These are phyloP conservation scores for Pseudotriccus pelzelni DNA, from an alignment of 2,797 vertebrate species.

Conservation along the genomic window DNA sequence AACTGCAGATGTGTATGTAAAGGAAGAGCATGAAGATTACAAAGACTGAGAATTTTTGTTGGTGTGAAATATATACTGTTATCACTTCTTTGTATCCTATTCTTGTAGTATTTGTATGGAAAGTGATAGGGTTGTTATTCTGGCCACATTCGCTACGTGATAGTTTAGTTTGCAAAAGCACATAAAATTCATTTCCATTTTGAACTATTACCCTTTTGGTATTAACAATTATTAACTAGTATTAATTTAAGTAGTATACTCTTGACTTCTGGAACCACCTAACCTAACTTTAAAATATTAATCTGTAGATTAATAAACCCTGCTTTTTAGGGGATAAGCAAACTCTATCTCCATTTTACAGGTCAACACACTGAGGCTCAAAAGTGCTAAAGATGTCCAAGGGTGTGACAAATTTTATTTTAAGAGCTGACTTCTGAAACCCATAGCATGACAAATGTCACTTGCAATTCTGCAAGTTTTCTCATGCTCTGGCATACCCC, in stretches of 20 bases:
- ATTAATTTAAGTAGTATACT: neutral
- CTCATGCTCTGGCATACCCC: neutral
- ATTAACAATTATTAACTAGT: neutral
- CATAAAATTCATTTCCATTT: neutral
- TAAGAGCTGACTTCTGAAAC: neutral
- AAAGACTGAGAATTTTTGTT: neutral
- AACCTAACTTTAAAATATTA: neutral
- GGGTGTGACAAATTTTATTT: rapidly evolving
- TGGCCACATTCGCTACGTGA: rapidly evolving
- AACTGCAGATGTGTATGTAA: neutral
- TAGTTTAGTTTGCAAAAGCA: neutral
- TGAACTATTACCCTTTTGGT: neutral
- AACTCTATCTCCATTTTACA: neutral
- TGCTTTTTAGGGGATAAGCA: neutral
- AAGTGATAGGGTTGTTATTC: neutral
- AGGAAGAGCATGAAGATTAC: neutral
- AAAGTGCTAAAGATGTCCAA: neutral
- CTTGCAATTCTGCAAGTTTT: neutral
- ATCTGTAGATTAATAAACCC: neutral
- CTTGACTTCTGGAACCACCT: neutral
- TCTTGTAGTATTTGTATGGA: neutral
- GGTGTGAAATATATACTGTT: no score
- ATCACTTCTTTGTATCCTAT: neutral
- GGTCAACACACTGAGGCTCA: neutral
- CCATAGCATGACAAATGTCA: neutral